Percentiles rank a stretch among this genome's conserved stretches.
Evolutionary conservation across 2,888 invertebrate species (phyloP).

Genomic region (Melolontha melolontha): DNA sequence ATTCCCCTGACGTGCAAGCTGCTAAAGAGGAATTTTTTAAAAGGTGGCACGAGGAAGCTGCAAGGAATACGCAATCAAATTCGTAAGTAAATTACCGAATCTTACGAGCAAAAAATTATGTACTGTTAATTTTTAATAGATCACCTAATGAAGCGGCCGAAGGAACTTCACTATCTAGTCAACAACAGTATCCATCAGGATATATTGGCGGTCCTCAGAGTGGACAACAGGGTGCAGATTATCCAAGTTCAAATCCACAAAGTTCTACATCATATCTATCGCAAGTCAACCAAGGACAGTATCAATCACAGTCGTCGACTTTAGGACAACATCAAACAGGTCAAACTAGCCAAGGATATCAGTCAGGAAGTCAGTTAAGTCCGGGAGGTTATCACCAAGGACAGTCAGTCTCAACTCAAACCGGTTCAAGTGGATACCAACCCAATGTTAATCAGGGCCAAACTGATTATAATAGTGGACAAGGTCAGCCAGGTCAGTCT

Average conservation of each 20-base stretch:
- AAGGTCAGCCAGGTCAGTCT: neutral
- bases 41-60: slow-evolving; percentile 77
- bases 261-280: too few species aligned
- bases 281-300: neutral
- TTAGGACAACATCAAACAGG: slow-evolving; percentile 2
- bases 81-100: slow-evolving; percentile 21
- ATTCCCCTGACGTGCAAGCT: slow-evolving; percentile 77
- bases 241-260: too few species aligned
- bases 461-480: neutral
- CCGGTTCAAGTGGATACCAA: slow-evolving; percentile 14
- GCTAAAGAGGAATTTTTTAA: slow-evolving; percentile 78
- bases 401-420: neutral
- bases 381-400: slow-evolving; percentile 21
- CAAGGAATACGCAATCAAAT: slow-evolving; percentile 59
- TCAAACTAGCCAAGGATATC: slow-evolving; percentile 13
- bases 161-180: neutral
- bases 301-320: neutral
- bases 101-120: too few species aligned
- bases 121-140: slow-evolving; percentile 2
- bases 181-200: slow-evolving; percentile 43
- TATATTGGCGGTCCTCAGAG: slow-evolving; percentile 30
- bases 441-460: neutral
- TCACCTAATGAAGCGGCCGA: slow-evolving; percentile 3
- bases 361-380: neutral
- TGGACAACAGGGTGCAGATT: slow-evolving; percentile 28